Conservation (phyloP, 2,113 vertebrate genomes). For the Stigmatopora nigra region DNA sequence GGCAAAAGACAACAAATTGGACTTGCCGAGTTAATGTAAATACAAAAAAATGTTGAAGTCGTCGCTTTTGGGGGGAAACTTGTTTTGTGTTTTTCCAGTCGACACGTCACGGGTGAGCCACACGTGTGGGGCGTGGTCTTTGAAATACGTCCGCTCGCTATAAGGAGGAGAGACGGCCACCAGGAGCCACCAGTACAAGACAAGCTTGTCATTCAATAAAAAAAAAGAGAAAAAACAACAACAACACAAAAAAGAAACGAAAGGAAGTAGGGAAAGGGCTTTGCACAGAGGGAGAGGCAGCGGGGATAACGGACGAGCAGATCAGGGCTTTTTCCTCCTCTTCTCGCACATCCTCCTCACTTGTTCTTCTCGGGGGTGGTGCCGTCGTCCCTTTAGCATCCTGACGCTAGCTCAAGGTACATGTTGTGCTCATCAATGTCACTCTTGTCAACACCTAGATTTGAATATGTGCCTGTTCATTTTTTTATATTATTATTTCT, state of each 20-base stretch:
- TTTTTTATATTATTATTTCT: background rate
- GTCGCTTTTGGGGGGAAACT: background rate
- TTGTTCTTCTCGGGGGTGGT: background rate
- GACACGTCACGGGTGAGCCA: conserved; percentile 27
- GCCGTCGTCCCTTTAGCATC: conserved; percentile 1
- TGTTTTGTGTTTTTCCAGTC: background rate
- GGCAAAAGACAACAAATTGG: background rate
- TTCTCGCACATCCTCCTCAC: background rate
- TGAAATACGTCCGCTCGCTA: conserved; percentile 9
- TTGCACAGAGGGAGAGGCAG: too few relatives aligned
- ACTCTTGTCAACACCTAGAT: background rate
- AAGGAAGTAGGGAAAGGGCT: background rate
- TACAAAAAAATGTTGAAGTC: background rate
- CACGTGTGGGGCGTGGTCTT: conserved; percentile 45
- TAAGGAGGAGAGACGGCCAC: conserved; percentile 17
- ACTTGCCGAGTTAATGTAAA: background rate
- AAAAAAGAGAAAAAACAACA: background rate
- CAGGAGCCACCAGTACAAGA: background rate
- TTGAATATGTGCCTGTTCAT: background rate
- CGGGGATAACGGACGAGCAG: background rate
- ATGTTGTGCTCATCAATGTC: background rate
- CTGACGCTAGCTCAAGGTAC: conserved; percentile 6
- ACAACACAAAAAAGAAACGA: too few relatives aligned
- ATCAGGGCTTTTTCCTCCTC: background rate
- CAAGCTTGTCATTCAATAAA: background rate